Evolutionary conservation across 1,140 invertebrate genomes (phyloP), one percentile per base, ranked within the genome.

Genomic region (Phthorimaea operculella): DNA sequence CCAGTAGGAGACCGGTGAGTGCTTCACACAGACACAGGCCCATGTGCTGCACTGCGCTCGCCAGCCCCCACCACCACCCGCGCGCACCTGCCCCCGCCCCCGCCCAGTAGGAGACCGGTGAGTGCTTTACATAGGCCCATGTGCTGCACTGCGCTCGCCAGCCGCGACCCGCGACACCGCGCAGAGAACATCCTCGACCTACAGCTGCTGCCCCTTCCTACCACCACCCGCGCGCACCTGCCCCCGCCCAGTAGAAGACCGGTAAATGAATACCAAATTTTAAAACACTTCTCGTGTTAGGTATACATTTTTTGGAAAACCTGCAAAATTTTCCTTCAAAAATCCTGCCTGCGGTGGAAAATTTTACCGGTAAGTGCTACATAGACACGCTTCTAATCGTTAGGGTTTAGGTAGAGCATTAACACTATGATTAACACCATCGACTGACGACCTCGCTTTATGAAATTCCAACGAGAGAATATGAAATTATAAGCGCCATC

Each of bases 121-220:
- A 28, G 21, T 6, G 21, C 21, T n/a, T n/a, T n/a, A n/a, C n/a
- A n/a, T 55, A 15, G 93, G 50, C 92, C 94, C 4, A 87, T 91
- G 33, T 92, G 93, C 36, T 3, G 3, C 36, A n/a, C 10, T 7
- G 92, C 93, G 0, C 85, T 89, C 59, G 88, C 90, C 58, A 88
- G 89, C 84, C 88, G 14, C 86, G 88, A 34, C 87, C 90, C 81
- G 70, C 90, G 88, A 47, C 90, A 89, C 54, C 87, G 92, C 79
- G 90, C 90, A 52, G 94, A 97, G 76, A 96, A 96, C 78, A 92
- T 97, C 54, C 82, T 97, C 51, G 89, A 92, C 68, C 86, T 97
- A 45, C 92, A 95, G 66, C 83, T 97, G 55, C 92, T 81, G 51
- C 70, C 79, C 54, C 72, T 83, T 59, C 79, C 79, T 10, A 39